These are phyloP conservation scores for Hydrochoerus hydrochaeris DNA, from an alignment of 2,113 vertebrate genomes.

Conservation along the genomic window DNA sequence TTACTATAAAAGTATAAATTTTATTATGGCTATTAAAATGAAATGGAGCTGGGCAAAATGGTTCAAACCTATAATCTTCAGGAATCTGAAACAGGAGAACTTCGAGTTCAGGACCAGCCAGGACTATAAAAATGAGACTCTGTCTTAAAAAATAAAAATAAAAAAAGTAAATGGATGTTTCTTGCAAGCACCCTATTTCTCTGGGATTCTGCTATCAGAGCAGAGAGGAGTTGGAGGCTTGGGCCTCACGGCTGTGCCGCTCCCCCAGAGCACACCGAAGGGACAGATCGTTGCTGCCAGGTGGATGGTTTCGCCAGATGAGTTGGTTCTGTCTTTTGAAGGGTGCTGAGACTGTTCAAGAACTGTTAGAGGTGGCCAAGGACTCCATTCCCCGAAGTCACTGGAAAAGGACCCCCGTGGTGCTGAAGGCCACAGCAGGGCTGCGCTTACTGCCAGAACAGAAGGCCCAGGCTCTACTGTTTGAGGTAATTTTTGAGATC, in stretches of 20 bases:
- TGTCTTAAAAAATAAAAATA: neutral
- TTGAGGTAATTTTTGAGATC: constrained; percentile 88
- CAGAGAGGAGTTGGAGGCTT: neutral
- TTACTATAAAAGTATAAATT: constrained; percentile 31
- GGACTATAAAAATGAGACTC: neutral
- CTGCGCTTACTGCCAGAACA: constrained; percentile 93
- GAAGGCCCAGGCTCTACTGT: constrained; percentile 92
- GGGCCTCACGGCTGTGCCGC: neutral
- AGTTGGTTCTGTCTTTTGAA: constrained; percentile 76
- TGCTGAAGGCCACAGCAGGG: constrained; percentile 97
- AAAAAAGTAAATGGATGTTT: neutral
- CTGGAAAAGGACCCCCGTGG: constrained; percentile 95
- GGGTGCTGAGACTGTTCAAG: constrained; percentile 93
- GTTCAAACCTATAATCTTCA: neutral
- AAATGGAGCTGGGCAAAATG: neutral
- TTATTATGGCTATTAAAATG: neutral
- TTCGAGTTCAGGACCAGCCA: neutral
- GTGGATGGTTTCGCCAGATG: neutral
- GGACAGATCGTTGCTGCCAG: neutral
- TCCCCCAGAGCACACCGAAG: neutral
- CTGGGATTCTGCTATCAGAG: neutral
- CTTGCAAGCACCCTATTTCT: neutral
- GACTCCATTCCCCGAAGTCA: constrained; percentile 93
- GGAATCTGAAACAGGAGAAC: neutral
- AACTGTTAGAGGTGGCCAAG: constrained; percentile 93